These are phyloP conservation scores for Plumapathes pennacea DNA, from an alignment of 92 coral and sea anemone genomes.

Conservation along the genomic window DNA sequence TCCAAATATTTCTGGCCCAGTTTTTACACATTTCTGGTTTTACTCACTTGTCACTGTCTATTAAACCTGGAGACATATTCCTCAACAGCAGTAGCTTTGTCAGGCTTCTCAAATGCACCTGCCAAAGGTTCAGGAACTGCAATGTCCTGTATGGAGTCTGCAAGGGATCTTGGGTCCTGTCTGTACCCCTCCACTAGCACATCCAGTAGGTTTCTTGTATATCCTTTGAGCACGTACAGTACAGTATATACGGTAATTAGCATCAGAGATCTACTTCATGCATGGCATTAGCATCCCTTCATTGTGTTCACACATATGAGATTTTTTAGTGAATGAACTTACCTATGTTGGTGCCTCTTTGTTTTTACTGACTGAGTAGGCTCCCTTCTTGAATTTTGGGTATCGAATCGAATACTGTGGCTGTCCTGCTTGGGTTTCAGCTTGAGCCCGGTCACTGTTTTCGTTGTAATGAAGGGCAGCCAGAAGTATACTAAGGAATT, in stretches of 20 bases:
- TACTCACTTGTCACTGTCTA: no score
- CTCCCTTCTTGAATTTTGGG: conserved; percentile 14
- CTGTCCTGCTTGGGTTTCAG: conserved; percentile 9
- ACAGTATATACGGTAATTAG: no score
- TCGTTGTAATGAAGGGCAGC: conserved; percentile 39
- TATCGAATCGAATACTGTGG: conserved; percentile 8
- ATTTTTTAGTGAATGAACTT: neutral
- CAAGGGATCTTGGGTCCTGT: neutral
- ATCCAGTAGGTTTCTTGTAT: neutral
- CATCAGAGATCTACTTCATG: no score
- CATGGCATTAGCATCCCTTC: no score
- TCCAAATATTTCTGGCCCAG: no score
- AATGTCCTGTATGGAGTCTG: conserved; percentile 2
- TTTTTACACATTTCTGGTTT: no score
- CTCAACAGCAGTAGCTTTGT: conserved; percentile 16
- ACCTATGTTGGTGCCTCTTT: conserved; percentile 6
- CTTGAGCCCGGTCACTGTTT: conserved; percentile 20
- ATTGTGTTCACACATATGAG: no score
- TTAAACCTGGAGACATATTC: neutral
- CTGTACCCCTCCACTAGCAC: neutral
- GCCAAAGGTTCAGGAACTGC: conserved; percentile 8
- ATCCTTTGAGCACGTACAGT: no score
- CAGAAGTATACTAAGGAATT: conserved; percentile 4
- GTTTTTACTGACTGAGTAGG: neutral
- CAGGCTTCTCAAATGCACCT: conserved; percentile 13